Evolutionary conservation across 2,888 invertebrate genomes (phyloP), one percentile per base, ranked within the genome.

Genomic region (Lutraria lutraria): DNA sequence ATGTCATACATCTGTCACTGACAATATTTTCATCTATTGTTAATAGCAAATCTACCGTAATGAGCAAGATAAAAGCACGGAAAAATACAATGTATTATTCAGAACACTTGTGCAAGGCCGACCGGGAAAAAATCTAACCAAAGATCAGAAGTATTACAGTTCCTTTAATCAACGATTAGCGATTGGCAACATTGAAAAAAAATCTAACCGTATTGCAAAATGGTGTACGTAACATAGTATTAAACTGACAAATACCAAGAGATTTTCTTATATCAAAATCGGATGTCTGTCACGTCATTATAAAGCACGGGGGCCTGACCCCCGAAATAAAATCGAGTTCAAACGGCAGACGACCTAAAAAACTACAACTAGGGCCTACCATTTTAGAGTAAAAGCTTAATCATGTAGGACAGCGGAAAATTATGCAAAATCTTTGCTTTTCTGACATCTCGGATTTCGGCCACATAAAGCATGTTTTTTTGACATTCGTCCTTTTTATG

Each of bases 401-500:
- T 43, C 43, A 25, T 60, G 19, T 8, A 68, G 25, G n/a, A 25
- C 63, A 68, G 63, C n/a, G 63, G 8, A n/a, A 68, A 68, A 68
- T 25, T 25, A 68, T 68, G 63, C 25, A 68, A 68, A 68, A 68
- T n/a, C 63, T n/a, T 68, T 56, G 56, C 19, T 56, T 63, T 68
- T 68, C 63, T 68, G 63, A 68, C 63, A 68, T 19, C 60, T 60
- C 8, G 60, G n/a, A 60, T 68, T 68, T 68, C 63, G 63, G 13
- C 63, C 63, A 68, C n/a, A 68, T 68, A 68, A n/a, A 68, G 25
- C 63, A 25, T 25, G n/a, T 25, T 25, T 25, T n/a, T 12, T 68
- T 25, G 63, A 68, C 63, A 25, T 68, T 68, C n/a, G 63, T 68
- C 63, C 63, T 68, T 60, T 56, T 68, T 68, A 68, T 68, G 63